These are phyloP conservation scores for Carassius auratus DNA, from an alignment of 2,113 vertebrate genomes.

Conservation along the genomic window DNA sequence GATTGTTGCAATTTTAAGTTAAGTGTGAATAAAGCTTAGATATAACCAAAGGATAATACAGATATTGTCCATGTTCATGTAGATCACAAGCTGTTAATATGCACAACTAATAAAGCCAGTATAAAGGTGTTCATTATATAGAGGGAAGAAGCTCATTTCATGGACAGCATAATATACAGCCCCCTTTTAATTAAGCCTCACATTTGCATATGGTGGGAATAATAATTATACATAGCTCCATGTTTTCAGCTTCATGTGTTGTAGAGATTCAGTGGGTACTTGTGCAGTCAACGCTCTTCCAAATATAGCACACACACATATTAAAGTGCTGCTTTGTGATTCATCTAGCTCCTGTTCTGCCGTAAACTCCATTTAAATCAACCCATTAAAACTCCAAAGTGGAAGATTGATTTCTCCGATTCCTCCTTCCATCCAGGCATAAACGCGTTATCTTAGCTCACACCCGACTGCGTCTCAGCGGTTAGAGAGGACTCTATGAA, in stretches of 20 bases:
- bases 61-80: not conserved
- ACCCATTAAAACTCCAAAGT: conserved; percentile 54
- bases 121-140: conserved; percentile 18
- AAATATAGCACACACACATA: conserved; percentile 12
- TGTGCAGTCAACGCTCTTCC: conserved; percentile 5
- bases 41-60: conserved; percentile 7
- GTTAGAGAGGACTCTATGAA: conserved; percentile 19
- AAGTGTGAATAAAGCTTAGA: not conserved
- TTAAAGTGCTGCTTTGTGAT: conserved; percentile 17
- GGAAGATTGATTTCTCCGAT: conserved; percentile 51
- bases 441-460: conserved; percentile 36
- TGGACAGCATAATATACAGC: conserved; percentile 29
- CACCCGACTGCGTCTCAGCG: not conserved
- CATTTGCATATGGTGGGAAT: conserved; percentile 36
- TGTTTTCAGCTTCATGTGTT: conserved; percentile 41
- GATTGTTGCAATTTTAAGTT: not conserved
- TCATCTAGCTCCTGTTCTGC: conserved; percentile 25
- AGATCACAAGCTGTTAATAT: conserved; percentile 29
- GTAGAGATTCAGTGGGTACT: conserved; percentile 24
- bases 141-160: conserved; percentile 38
- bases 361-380: conserved; percentile 50
- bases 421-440: conserved; percentile 36
- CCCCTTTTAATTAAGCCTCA: conserved; percentile 53
- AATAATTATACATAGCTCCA: conserved; percentile 47
- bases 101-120: conserved; percentile 36